Evolutionary conservation across 2,797 vertebrate species (phyloP), one percentile per base, ranked within the genome.

Genomic region (Pseudochromis fuscus): DNA sequence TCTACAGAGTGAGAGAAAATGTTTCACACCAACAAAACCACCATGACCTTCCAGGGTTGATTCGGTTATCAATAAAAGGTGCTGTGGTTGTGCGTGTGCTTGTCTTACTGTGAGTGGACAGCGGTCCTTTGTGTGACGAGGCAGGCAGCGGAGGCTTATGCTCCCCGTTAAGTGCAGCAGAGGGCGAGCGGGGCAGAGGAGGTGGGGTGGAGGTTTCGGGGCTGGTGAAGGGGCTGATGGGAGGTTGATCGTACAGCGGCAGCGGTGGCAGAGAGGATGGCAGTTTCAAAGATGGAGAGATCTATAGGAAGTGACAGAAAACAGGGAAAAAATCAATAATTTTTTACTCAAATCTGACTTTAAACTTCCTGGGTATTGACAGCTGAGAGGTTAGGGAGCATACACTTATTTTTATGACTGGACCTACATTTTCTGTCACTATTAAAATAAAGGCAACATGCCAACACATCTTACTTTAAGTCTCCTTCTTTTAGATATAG

Each of bases 231-330:
- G 96, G 94, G 82, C 96, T 97, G 85, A 93, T 89, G 52, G 97
- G 96, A 64, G 96, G 96, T 88, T 98, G 97, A 88, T 98, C 97
- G 0, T 99, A 99, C 12, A 98, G 88, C 0, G 98, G 97, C 83
- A 99, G 93, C 1, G 95, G 96, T 0, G 96, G 96, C 61, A 99
- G 93, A 31, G 94, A 85, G 1, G 94, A 91, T 1, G 95, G 95
- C 2, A 94, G 84, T 92, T 96, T 96, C 9, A 94, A 89, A 48
- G 95, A 95, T 0, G 96, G 95, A 56, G 96, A 97, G 51, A 97
- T 90, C 97, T 98, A 23, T 0, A 56, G 7, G 58, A 35, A 28
- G 27, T 24, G 33, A 40, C 16, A 53, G 18, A 72, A 52, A 49
- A 1, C n/a, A n/a, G n/a, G 30, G 27, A 71, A 8, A 75, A 81